Conservation (phyloP, 2,797 vertebrate genomes). For the Psittacula derbiana region DNA sequence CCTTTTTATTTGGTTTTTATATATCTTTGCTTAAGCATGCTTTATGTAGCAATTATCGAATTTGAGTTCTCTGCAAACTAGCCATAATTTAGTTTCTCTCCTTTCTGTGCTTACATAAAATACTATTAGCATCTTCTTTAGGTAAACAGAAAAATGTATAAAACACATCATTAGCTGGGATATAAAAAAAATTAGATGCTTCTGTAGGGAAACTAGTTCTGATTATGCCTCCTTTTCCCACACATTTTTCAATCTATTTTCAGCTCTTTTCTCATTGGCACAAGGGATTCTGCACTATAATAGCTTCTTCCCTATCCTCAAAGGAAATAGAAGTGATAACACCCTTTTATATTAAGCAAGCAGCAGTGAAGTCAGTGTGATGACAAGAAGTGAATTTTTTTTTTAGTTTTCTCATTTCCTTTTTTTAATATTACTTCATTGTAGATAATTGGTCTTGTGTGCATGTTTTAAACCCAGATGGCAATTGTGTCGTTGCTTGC, state of each 20-base stretch:
- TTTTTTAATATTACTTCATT: background rate
- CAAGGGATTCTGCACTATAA: constrained; percentile 17
- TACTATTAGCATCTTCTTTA: background rate
- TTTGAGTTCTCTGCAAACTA: background rate
- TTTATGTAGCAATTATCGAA: background rate
- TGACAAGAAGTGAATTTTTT: constrained; percentile 20
- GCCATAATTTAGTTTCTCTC: constrained; percentile 7
- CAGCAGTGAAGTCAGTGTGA: background rate
- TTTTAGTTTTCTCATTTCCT: constrained; percentile 27
- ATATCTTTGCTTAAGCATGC: background rate
- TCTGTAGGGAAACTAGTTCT: background rate
- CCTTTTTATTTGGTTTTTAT: background rate
- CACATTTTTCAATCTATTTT: constrained; percentile 26
- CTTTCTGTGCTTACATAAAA: background rate
- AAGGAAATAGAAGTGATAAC: constrained; percentile 33
- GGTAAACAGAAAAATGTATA: constrained; percentile 26
- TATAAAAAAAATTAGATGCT: background rate
- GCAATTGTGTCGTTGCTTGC: background rate
- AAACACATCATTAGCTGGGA: background rate
- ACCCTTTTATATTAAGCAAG: constrained; percentile 26
- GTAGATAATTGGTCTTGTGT: background rate
- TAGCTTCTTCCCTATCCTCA: constrained; percentile 2
- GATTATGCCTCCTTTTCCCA: constrained; percentile 6
- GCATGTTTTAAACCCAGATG: background rate
- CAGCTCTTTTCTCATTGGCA: constrained; percentile 25